Evolutionary conservation across 2,113 vertebrate genomes (phyloP), one percentile per base, ranked within the genome.

Genomic region (Xyliphius kryptos): DNA sequence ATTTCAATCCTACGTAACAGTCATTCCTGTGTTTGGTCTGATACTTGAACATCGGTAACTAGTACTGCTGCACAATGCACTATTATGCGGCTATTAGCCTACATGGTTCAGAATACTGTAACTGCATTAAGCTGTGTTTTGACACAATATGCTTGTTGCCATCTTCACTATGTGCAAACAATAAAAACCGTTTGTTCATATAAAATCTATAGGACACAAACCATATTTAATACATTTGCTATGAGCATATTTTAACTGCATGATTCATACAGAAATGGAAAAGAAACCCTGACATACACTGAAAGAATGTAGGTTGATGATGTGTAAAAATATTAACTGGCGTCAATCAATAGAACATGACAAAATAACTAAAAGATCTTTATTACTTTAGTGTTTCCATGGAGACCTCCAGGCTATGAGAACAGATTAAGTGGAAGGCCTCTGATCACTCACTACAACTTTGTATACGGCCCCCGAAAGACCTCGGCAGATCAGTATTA

Each of bases 371-470:
- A n/a, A 4, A 55, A 26, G 56, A 12, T 21, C 49, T 32, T 20
- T 6, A 37, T 7, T 41, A 52, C 48, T 59, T 48, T 5, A 53
- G 32, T 4, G 63, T 41, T 54, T 56, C 51, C 63, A 57, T 52
- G 44, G 44, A 65, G 43, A 49, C 53, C 0, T 56, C 9, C 5
- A 55, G 43, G 48, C 9, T 36, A 26, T 52, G 16, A 12, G 26
- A 36, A 15, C 6, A 13, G 26, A 48, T 32, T 14, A n/a, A 13
- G 7, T 16, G n/a, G 50, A 61, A 56, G 63, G 57, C 52, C 53
- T 67, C 54, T 67, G 59, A 67, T 63, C 60, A 48, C 59, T 22
- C 54, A 50, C 9, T 72, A 16, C 56, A 40, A 69, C 40, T 9
- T 17, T 19, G 14, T 37, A 19, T 10, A 41, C 2, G 13, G 9